Evolutionary conservation across 2,797 vertebrate species (phyloP).

Genomic region (Anabacerthia variegaticeps): DNA sequence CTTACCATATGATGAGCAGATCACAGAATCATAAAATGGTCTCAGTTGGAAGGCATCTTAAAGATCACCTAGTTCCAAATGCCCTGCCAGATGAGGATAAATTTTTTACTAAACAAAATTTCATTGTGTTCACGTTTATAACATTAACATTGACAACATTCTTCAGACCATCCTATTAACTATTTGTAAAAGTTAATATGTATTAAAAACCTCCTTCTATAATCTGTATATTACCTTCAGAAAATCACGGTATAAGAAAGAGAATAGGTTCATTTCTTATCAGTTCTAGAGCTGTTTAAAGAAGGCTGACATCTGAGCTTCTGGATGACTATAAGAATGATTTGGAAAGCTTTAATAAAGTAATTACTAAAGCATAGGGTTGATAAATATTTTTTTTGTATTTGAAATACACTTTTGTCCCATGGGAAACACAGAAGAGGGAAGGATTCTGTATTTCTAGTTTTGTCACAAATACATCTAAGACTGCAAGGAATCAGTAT

Average conservation of each 20-base stretch:
- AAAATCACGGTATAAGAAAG: not conserved
- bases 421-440: not conserved
- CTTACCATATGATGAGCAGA: not conserved
- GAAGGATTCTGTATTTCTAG: not conserved
- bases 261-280: not conserved
- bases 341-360: not conserved
- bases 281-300: not conserved
- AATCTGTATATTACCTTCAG: not conserved
- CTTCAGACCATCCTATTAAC: not conserved
- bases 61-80: not conserved
- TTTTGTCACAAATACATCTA: not conserved
- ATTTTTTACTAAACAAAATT: not conserved
- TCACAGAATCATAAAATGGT: not conserved
- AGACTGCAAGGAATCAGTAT: not conserved
- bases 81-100: not conserved
- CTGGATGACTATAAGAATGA: not conserved
- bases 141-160: not conserved
- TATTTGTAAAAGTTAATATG: not conserved
- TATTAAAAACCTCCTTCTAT: not conserved
- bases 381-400: not conserved
- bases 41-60: not conserved
- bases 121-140: not conserved
- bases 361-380: not conserved
- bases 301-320: not conserved
- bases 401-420: not conserved